Conservation (phyloP, 2,888 invertebrate species). For the Drosophila nigritarsus region DNA sequence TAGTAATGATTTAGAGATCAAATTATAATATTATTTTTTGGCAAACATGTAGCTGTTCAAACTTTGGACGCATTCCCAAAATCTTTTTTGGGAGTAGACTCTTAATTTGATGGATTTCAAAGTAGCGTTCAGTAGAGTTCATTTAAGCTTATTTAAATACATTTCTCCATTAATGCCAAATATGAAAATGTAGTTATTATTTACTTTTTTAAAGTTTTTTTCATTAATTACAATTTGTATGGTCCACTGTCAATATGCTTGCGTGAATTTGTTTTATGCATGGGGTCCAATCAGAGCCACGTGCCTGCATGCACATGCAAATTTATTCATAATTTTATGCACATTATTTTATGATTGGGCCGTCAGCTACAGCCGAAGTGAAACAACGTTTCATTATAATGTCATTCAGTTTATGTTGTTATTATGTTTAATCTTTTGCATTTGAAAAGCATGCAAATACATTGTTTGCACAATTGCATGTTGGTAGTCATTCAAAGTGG, state of each 20-base stretch:
- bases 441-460: slow-evolving; percentile 37
- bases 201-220: background rate
- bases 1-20: background rate
- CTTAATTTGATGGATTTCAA: background rate
- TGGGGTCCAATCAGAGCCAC: slow-evolving; percentile 25
- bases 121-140: background rate
- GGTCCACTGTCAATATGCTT: background rate
- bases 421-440: slow-evolving; percentile 41
- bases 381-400: slow-evolving; percentile 56
- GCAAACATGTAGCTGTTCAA: background rate
- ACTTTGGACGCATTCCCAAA: background rate
- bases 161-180: background rate
- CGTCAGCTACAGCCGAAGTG: slow-evolving; percentile 54
- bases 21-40: background rate
- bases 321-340: slow-evolving; percentile 66
- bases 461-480: slow-evolving; percentile 58
- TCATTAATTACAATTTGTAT: background rate
- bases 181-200: background rate
- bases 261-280: slow-evolving; percentile 8
- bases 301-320: slow-evolving; percentile 48
- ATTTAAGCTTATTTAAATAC: background rate
- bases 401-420: slow-evolving; percentile 42
- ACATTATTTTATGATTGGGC: slow-evolving; percentile 70
- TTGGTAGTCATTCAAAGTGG: slow-evolving; percentile 16
- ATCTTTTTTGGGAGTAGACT: background rate